Evolutionary conservation across 2,888 invertebrate species (phyloP), one percentile per base, ranked within the genome.

Genomic region (Prosapia bicincta): DNA sequence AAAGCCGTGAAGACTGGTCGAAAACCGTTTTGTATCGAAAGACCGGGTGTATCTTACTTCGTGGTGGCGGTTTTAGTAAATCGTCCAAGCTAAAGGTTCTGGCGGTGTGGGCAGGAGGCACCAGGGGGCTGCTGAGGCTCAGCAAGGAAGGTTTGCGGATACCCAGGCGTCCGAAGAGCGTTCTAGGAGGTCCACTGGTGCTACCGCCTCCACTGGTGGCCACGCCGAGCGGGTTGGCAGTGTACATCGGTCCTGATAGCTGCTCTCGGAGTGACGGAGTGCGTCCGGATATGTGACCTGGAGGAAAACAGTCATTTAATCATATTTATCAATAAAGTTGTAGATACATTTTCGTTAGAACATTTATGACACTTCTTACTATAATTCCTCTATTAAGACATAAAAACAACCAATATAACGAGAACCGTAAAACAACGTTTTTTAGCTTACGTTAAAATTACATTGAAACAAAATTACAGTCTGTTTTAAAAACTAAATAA

Each of bases 61-160:
- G 90, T 86, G 90, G 90, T 88, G 90, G 90, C 87, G 92, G 91
- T 89, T 92, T 91, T 89, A 93, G 91, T 87, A 93, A 91, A 91
- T 93, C 93, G 90, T 93, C 93, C 89, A 93, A 90, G 90, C 93
- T 93, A 90, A 93, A 93, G 86, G 93, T 93, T 88, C 93, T 90
- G 82, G 83, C 85, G 84, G 83, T 82, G 79, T 79, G 78, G 77
- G 81, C 82, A 78, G 86, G 76, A 75, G 81, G 78, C 78, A 79
- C 79, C 78, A 79, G 77, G 87, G 89, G 88, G 87, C 90, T 88
- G 90, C 92, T 90, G 87, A 92, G 90, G 88, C 92, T 92, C 87
- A 93, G 89, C 87, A 93, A 90, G 86, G 93, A 93, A 87, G 93
- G 92, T 91, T 93, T 94, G 89, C 93, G 91, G 88, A 93, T 92